Evolutionary conservation across 2,888 invertebrate genomes (phyloP).

Genomic region (Polia nebulosa): DNA sequence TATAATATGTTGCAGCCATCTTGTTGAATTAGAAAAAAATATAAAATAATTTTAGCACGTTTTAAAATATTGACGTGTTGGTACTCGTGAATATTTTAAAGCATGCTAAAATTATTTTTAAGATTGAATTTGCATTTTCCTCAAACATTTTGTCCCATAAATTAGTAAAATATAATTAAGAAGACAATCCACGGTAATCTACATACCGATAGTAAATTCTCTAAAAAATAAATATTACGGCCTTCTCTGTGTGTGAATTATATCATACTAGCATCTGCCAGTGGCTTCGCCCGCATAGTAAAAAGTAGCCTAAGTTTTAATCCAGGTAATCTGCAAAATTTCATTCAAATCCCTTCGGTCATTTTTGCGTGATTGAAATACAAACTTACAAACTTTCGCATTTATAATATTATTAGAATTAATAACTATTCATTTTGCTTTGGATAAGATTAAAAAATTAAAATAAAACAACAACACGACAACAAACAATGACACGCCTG

Average conservation of each 20-base stretch:
- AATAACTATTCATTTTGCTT: not conserved
- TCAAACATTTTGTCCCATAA: not conserved
- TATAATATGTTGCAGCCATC: too few relatives aligned
- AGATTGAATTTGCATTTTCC: not conserved
- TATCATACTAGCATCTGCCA: too few relatives aligned
- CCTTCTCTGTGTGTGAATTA: not conserved
- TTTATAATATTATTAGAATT: too few relatives aligned
- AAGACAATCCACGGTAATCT: not conserved
- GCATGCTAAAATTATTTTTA: not conserved
- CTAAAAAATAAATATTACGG: not conserved
- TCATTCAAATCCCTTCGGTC: too few relatives aligned
- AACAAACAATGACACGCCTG: conserved; percentile 14
- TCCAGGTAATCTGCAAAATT: too few relatives aligned
- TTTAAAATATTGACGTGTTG: not conserved
- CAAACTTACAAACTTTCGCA: too few relatives aligned
- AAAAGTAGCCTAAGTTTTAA: too few relatives aligned
- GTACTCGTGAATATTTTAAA: not conserved
- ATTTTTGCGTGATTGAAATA: too few relatives aligned
- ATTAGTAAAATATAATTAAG: not conserved
- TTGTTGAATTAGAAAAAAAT: too few relatives aligned
- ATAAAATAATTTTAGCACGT: too few relatives aligned
- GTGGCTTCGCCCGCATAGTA: too few relatives aligned
- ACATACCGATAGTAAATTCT: not conserved
- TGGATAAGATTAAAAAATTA: not conserved
- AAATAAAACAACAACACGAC: too few relatives aligned